Evolutionary conservation across 2,888 invertebrate genomes (phyloP), one percentile per base, ranked within the genome.

Genomic region (Lasioglossum morio): DNA sequence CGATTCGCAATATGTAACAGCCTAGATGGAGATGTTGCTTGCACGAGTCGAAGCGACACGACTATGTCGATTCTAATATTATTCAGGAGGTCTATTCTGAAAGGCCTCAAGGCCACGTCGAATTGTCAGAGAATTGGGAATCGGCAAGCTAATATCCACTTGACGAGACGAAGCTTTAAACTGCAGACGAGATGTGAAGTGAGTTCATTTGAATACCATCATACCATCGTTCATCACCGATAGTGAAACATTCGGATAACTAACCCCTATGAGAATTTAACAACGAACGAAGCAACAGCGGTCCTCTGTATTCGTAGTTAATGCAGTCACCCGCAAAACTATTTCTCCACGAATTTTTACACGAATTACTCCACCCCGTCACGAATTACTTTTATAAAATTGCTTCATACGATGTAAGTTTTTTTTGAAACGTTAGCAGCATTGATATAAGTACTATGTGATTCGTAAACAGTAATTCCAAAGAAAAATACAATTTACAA

Each of bases 41-140:
- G 66, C 7, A 40, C 16, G 40, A n/a, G 12, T 57, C 60, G 60
- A 19, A 75, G 69, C 66, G 79, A 79, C 70, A 89, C 85, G 89
- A 76, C 73, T 60, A 70, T 74, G 77, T 72, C 77, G 7, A 63
- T 80, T 5, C 74, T 81, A 40, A 81, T 66, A n/a, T 74, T 77
- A 37, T 60, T 72, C 23, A 12, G 23, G 37, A 70, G n/a, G 8
- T 27, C 40, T 34, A 40, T 72, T 46, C 16, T 53, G 12, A 78
- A 34, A 12, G 46, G 73, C 19, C 12, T 72, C 5, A 57, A 69
- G 53, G 46, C 43, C 19, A 7, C 8, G 14, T 27, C 76, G 70
- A 70, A 34, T 14, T 60, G 30, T 14, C 37, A 53, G 7, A n/a
- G 10, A 70, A 74, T 84, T n/a, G 46, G 40, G 72, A 70, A 60